Evolutionary conservation across 2,797 vertebrate genomes (phyloP), one percentile per base, ranked within the genome.

Genomic region (Chelon auratus): DNA sequence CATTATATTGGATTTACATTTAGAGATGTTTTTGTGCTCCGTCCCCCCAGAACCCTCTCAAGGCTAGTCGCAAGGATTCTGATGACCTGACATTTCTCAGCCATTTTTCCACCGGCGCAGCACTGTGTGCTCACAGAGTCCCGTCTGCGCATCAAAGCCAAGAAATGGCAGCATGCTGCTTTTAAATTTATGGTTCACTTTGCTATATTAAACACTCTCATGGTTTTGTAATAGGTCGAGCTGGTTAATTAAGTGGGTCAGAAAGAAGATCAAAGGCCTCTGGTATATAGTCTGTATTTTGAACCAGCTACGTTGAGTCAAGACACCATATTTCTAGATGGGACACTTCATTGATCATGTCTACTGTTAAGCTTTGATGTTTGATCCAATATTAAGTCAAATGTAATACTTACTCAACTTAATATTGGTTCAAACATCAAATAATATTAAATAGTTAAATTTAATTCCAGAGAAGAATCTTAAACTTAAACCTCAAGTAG

Each of bases 1-100:
- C 78, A 89, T 92, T 92, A 90, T 81, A 77, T 83, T 80, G 67
- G 75, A 90, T 93, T 93, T 92, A 82, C 86, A 90, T 90, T 89
- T 83, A 83, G 74, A 70, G 70, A 87, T 77, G 73, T 87, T 90
- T 89, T 85, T 83, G 62, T 85, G 72, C 77, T 79, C 64, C 58
- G 3, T 22, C 56, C 62, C 67, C 51, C 43, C 60, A 64, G 62
- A 85, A 83, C 75, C 69, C 74, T 80, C 78, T 69, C 50, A 66
- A 75, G 18, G 1, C 14, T 14, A 78, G 69, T 59, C 61, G 77
- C 73, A 82, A 78, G 73, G 79, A 88, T 88, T 91, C 65, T 90
- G 91, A 91, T 92, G 92, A 93, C 88, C 90, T 81, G 82, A 91
- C 84, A 89, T 87, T 92, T 91, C 81, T 84, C 62, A 75, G 75